phyloP scores from a whole-genome alignment of 2,797 vertebrate species.

The Melanotaenia boesemani region DNA sequence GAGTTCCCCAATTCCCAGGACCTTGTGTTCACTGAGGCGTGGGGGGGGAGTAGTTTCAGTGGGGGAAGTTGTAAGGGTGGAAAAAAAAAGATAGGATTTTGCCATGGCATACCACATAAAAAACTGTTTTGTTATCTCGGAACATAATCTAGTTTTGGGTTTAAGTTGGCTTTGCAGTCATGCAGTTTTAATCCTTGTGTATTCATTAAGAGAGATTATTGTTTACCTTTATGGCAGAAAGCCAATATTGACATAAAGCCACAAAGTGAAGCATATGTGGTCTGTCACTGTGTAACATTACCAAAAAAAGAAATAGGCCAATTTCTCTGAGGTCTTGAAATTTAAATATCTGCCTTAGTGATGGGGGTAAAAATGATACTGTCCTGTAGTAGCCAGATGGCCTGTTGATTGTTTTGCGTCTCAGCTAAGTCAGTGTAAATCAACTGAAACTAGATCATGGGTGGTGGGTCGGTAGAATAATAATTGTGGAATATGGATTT shows the following conservation, averaged over 20 bases:
- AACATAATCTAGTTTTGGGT: neutral
- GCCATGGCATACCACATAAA: constrained; percentile 16
- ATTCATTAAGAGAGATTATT: neutral
- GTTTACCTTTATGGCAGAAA: constrained; percentile 7
- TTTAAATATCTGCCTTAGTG: neutral
- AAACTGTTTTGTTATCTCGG: constrained; percentile 14
- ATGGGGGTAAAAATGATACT: neutral
- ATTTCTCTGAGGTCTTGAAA: constrained; percentile 6
- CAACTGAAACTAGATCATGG: neutral
- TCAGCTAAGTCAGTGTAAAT: constrained; percentile 1
- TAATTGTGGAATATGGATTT: constrained; percentile 19
- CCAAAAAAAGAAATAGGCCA: neutral
- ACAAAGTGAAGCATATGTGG: constrained; percentile 8
- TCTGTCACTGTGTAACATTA: neutral
- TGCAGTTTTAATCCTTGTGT: constrained; percentile 1
- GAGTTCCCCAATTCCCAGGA: constrained; percentile 79
- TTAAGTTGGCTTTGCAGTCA: neutral
- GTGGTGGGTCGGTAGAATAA: constrained; percentile 9
- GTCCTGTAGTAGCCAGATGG: neutral
- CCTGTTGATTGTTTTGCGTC: constrained; percentile 20
- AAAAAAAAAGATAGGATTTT: constrained; percentile 14
- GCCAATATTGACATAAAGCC: constrained; percentile 13
- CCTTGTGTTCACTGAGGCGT: constrained; percentile 58
- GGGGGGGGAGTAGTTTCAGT: constrained; percentile 20
- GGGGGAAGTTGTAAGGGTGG: constrained; percentile 18